Conservation (phyloP, 2,888 invertebrate species). For the Deroplatys truncata region DNA sequence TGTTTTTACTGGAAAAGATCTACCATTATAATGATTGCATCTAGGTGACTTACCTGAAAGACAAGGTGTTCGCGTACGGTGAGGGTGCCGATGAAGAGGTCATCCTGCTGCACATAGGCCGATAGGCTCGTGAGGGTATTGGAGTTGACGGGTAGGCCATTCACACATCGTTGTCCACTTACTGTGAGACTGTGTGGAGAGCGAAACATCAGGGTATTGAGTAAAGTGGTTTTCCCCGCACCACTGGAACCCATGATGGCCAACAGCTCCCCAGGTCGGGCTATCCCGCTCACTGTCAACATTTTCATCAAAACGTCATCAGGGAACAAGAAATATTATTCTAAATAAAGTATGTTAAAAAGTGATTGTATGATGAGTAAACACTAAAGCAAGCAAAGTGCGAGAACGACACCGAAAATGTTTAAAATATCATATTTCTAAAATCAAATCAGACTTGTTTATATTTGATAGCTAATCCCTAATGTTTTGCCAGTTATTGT, state of each 20-base stretch:
- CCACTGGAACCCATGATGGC: slow-evolving; percentile 89
- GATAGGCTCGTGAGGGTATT: slow-evolving; percentile 70
- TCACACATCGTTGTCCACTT: slow-evolving; percentile 57
- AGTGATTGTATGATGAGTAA: no score
- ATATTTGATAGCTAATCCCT: no score
- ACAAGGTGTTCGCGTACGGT: slow-evolving; percentile 86
- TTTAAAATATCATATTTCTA: no score
- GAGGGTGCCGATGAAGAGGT: slow-evolving; percentile 85
- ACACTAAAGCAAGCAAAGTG: no score
- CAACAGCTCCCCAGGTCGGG: slow-evolving; percentile 78
- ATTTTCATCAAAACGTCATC: not conserved
- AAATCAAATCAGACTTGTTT: no score
- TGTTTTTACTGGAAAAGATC: no score
- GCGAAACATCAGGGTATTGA: slow-evolving; percentile 83
- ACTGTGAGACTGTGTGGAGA: slow-evolving; percentile 66
- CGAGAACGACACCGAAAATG: no score
- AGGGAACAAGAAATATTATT: not conserved
- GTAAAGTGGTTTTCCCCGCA: slow-evolving; percentile 90
- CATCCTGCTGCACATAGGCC: slow-evolving; percentile 92
- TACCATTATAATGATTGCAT: no score
- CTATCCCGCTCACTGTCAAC: slow-evolving; percentile 69
- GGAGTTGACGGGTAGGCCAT: slow-evolving; percentile 67
- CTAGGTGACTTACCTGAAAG: slow-evolving; percentile 61
- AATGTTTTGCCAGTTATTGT: no score
- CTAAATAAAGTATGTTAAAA: no score